A percentile compares a stretch with the other conserved stretches of the same genome.
Conservation (phyloP, 1,140 invertebrate genomes). For the Meteorus sp. region DNA sequence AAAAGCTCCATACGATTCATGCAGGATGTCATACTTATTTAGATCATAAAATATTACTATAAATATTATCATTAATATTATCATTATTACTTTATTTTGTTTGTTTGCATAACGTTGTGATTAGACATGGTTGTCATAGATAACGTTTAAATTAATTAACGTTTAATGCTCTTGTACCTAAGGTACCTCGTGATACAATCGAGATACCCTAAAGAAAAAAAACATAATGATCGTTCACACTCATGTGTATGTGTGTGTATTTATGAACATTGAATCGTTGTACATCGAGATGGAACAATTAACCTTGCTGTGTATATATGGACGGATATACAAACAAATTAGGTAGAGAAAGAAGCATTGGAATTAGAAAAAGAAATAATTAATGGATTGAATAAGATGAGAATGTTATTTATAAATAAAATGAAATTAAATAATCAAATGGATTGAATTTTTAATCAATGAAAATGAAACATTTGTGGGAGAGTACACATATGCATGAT, state of each 20-base stretch:
- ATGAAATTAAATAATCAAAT: not conserved
- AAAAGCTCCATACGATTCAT: too few species aligned
- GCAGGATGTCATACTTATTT: too few species aligned
- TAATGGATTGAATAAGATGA: not conserved
- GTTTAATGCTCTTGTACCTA: too few species aligned
- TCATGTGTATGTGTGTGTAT: too few species aligned
- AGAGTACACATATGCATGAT: not conserved
- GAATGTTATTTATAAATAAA: constrained; percentile 9
- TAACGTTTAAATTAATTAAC: constrained; percentile 17
- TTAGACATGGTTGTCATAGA: constrained; percentile 35
- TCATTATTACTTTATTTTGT: constrained; percentile 26
- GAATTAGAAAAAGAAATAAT: not conserved
- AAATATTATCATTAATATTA: constrained; percentile 6
- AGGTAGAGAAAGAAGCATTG: too few species aligned
- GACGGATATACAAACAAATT: constrained; percentile 15
- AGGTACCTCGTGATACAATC: too few species aligned
- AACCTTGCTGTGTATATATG: constrained; percentile 22
- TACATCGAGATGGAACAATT: too few species aligned
- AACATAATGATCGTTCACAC: too few species aligned
- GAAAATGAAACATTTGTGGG: not conserved
- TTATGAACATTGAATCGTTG: too few species aligned
- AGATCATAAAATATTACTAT: not conserved
- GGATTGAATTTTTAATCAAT: not conserved
- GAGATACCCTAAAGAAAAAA: too few species aligned
- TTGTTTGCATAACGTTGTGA: constrained; percentile 38